These are phyloP conservation scores for Aporophyla nigra DNA, from an alignment of 2,888 invertebrate genomes.

Conservation along the genomic window DNA sequence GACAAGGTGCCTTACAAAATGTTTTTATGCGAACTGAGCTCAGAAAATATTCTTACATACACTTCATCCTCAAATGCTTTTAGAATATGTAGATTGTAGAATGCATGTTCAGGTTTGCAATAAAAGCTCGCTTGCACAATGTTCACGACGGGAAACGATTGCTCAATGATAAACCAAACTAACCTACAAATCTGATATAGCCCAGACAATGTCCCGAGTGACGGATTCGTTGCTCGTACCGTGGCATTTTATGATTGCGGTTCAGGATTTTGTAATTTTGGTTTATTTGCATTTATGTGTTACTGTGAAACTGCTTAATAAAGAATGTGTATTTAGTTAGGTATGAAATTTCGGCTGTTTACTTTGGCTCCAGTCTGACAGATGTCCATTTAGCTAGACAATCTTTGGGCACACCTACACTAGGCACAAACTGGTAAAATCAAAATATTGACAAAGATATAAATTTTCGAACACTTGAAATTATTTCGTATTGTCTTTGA, in stretches of 20 bases:
- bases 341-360: not conserved
- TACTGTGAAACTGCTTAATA: constrained; percentile 9
- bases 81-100: not conserved
- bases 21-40: not conserved
- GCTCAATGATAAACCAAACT: constrained; percentile 59
- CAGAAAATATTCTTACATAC: no score
- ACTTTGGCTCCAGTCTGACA: not conserved
- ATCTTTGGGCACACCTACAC: not conserved
- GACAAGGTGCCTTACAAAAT: not conserved
- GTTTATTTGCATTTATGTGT: constrained; percentile 3
- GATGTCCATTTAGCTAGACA: not conserved
- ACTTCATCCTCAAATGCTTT: constrained; percentile 8
- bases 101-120: constrained; percentile 32
- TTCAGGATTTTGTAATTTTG: constrained; percentile 26
- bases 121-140: constrained; percentile 54
- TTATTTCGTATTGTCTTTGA: not conserved
- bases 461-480: not conserved
- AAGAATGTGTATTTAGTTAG: not conserved
- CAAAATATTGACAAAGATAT: not conserved
- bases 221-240: constrained; percentile 41
- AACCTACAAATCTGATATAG: constrained; percentile 58
- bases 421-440: not conserved
- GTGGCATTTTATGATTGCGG: constrained; percentile 48
- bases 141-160: constrained; percentile 52
- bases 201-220: constrained; percentile 59